phyloP scores from a whole-genome alignment of 2,113 vertebrate species.

The Sialia sialis region DNA sequence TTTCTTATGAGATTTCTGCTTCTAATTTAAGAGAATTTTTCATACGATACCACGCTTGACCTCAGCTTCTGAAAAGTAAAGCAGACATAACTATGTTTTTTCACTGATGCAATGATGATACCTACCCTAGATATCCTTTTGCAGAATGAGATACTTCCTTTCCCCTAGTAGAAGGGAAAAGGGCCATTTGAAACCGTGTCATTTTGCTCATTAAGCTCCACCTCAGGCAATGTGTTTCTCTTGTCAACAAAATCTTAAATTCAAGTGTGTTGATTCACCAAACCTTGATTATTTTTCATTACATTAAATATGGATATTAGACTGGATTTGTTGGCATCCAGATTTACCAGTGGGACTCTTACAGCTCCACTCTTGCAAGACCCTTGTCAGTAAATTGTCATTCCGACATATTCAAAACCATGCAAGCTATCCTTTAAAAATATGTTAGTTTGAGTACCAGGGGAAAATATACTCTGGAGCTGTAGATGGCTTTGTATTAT shows the following conservation, averaged over 20 bases:
- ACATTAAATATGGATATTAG: background rate
- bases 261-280: background rate
- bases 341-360: background rate
- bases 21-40: background rate
- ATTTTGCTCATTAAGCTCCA: background rate
- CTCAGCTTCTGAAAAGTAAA: background rate
- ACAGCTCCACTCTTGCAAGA: background rate
- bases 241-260: background rate
- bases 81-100: background rate
- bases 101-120: background rate
- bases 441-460: constrained; percentile 79
- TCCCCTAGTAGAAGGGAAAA: background rate
- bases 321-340: background rate
- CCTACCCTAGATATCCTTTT: background rate
- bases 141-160: background rate
- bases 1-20: background rate
- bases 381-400: background rate
- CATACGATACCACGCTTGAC: background rate
- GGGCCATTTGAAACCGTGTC: accelerated
- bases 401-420: constrained; percentile 50
- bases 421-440: constrained; percentile 82
- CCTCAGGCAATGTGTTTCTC: background rate
- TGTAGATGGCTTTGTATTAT: constrained; percentile 91
- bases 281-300: background rate
- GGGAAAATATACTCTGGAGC: constrained; percentile 79